Conservation (phyloP, 2,797 vertebrate genomes). For the Orientallactaga sibirica region DNA sequence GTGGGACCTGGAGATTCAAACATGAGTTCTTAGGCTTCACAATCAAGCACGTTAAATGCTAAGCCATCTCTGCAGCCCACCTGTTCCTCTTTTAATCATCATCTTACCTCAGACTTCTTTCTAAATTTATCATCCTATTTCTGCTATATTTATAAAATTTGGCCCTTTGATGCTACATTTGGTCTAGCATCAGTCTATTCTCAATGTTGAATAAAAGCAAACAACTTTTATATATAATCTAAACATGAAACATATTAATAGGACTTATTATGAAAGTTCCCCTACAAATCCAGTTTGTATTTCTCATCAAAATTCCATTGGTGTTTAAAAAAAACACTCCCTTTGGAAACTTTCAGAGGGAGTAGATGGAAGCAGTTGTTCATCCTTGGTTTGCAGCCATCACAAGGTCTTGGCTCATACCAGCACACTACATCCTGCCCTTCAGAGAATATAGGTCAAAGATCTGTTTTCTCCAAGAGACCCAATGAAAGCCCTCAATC, state of each 20-base stretch:
- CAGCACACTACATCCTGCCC: not conserved
- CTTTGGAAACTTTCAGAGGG: constrained; percentile 16
- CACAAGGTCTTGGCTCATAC: constrained; percentile 31
- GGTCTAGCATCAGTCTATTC: not conserved
- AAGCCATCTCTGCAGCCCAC: not conserved
- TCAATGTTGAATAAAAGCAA: not conserved
- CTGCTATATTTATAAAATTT: not conserved
- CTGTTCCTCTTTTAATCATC: not conserved
- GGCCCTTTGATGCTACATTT: not conserved
- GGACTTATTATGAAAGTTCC: not conserved
- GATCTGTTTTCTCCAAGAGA: not conserved
- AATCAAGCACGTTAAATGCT: too few relatives aligned
- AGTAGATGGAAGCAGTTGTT: constrained; percentile 44
- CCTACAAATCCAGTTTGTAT: constrained; percentile 14
- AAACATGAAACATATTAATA: not conserved
- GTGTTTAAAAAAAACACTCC: not conserved
- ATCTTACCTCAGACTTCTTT: not conserved
- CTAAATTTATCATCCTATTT: constrained; percentile 8
- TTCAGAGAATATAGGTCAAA: constrained; percentile 64
- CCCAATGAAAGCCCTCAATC: not conserved
- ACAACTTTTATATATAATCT: not conserved
- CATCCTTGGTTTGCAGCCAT: constrained; percentile 38
- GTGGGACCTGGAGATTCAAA: too few relatives aligned
- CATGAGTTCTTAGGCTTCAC: too few relatives aligned
- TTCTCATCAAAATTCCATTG: not conserved